Evolutionary conservation across 2,888 invertebrate species (phyloP).

Genomic region (Nymphalis c-album): DNA sequence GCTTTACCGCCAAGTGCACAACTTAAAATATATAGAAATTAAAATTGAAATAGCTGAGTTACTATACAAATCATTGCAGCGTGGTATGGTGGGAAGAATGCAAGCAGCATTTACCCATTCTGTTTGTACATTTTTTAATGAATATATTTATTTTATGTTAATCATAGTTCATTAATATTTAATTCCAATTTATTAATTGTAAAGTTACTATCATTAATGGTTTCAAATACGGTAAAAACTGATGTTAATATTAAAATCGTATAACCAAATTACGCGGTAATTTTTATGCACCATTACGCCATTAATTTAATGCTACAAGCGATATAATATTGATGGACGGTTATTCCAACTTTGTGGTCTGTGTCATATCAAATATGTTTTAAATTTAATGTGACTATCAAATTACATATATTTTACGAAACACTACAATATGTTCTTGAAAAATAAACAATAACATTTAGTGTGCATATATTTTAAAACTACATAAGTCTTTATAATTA

Average conservation of each 20-base stretch:
- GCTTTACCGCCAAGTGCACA: too few species aligned
- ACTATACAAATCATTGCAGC: too few species aligned
- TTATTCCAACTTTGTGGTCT: slow-evolving; percentile 21
- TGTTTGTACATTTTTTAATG: too few species aligned
- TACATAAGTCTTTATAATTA: too few species aligned
- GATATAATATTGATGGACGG: slow-evolving; percentile 17
- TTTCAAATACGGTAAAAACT: neutral
- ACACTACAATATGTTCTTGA: neutral
- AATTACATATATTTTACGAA: neutral
- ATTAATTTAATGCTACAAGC: slow-evolving; percentile 26
- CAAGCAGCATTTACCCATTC: too few species aligned
- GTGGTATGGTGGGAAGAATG: too few species aligned
- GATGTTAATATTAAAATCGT: slow-evolving; percentile 9
- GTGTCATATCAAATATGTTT: slow-evolving; percentile 18
- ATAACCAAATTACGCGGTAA: slow-evolving; percentile 18
- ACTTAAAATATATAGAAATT: too few species aligned
- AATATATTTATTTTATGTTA: too few species aligned
- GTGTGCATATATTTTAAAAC: neutral
- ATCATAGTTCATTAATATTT: neutral
- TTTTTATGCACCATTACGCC: slow-evolving; percentile 25
- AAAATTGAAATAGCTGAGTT: too few species aligned
- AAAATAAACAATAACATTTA: neutral
- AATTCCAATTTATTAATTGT: neutral
- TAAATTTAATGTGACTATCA: slow-evolving; percentile 8
- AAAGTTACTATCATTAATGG: neutral